Percentiles rank a stretch among this genome's conserved stretches.
phyloP scores from a whole-genome alignment of 2,113 vertebrate genomes.

The Alethe castanea region DNA sequence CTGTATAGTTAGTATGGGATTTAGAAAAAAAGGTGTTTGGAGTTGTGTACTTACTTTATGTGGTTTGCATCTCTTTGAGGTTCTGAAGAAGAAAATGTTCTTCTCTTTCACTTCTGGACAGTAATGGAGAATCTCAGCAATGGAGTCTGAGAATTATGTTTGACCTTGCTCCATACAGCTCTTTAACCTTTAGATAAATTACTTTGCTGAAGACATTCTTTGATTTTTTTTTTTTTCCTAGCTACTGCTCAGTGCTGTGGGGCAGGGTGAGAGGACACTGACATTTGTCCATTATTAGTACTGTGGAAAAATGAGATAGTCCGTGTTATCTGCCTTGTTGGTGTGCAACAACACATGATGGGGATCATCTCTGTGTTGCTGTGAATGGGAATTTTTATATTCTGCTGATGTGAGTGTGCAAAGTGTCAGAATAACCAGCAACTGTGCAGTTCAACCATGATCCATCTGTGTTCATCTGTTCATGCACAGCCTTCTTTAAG shows the following conservation, averaged over 20 bases:
- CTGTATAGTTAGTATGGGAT: not conserved
- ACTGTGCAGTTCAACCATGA: accelerated
- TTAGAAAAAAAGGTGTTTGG: not conserved
- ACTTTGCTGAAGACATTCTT: not conserved
- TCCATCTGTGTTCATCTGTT: not conserved
- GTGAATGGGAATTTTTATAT: not conserved
- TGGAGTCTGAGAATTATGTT: not conserved
- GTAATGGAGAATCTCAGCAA: not conserved
- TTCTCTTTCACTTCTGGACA: not conserved
- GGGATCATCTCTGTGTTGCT: not conserved
- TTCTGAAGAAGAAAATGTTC: not conserved
- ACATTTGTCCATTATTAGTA: not conserved
- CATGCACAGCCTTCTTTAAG: not conserved
- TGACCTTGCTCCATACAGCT: not conserved
- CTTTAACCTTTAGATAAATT: not conserved
- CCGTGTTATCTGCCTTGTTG: not conserved
- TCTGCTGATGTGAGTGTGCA: not conserved
- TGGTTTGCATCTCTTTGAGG: not conserved
- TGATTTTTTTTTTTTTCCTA: not conserved
- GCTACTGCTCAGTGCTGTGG: accelerated
- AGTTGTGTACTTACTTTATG: not conserved
- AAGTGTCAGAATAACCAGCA: not conserved
- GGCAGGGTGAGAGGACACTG: not conserved
- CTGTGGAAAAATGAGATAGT: not conserved
- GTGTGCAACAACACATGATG: not conserved